Evolutionary conservation across 2,888 invertebrate species (phyloP), one percentile per base, ranked within the genome.

Genomic region (Dione vanillae): DNA sequence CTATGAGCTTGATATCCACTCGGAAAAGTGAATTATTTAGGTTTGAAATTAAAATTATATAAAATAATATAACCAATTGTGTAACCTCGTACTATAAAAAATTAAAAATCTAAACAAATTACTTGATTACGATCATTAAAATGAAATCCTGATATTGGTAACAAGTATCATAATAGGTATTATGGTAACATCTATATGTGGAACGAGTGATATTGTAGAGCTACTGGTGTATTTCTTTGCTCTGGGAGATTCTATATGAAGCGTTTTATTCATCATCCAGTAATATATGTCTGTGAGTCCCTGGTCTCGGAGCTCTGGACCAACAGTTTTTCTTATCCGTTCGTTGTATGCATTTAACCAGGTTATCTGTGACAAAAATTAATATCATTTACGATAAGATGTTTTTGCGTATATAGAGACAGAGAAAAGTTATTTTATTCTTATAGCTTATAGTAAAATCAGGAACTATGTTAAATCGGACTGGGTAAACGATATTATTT

Each of bases 231-330:
- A 20, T 69, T 79, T 83, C 75, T 80, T 85, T 20, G 73, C 74
- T 75, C 87, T 86, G 7, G 89, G 85, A 8, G 89, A 88, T 11
- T 87, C 86, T 40, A 97, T 94, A 80, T 94, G 94, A 72, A 94
- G 90, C 11, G 97, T 97, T 85, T 97, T 96, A 79, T 95, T 95
- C 95, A 96, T 95, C 96, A 97, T 96, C 97, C 97, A 98, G 80
- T 96, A 95, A 84, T 96, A 96, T 1, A 96, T 97, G 72, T 95
- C 94, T 86, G 95, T 95, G 76, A 95, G 94, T 0, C 95, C 95
- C 82, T 95, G 95, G 47, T 91, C 94, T 79, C 96, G 96, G 51
- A 98, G 88, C 81, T 97, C 96, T 0, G 95, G 94, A 0, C 97
- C 97, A 5, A 98, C 96, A 59, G 94, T 91, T 70, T 94, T 94